A percentile compares a stretch with the other conserved stretches of the same genome.
These are phyloP conservation scores for Doryteuthis pealeii DNA, from an alignment of 1,140 invertebrate species.

Conservation along the genomic window DNA sequence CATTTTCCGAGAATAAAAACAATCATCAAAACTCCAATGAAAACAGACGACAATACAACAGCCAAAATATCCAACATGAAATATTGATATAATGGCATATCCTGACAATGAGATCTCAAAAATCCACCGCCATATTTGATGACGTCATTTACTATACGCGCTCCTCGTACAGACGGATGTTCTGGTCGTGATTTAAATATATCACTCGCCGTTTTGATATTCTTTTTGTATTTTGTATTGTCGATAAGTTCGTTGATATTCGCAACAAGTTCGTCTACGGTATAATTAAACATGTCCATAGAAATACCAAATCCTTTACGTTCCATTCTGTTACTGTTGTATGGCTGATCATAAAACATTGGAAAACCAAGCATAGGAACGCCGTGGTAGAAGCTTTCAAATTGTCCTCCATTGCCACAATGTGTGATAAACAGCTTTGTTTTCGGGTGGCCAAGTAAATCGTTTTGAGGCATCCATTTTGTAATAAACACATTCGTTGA, in stretches of 20 bases:
- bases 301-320: slow-evolving; percentile 50
- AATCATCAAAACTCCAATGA: too few relatives aligned
- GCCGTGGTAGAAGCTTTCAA: slow-evolving; percentile 73
- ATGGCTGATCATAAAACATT: slow-evolving; percentile 69
- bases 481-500: slow-evolving; percentile 70
- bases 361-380: slow-evolving; percentile 76
- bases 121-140: slow-evolving; percentile 18
- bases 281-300: slow-evolving; percentile 42
- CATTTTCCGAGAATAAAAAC: too few relatives aligned
- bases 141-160: slow-evolving; percentile 31
- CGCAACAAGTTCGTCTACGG: slow-evolving; percentile 34
- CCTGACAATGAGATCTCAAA: slow-evolving; percentile 18
- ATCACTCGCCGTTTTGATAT: slow-evolving; percentile 31
- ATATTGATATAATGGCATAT: slow-evolving; percentile 41
- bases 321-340: slow-evolving; percentile 56
- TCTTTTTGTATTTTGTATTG: slow-evolving; percentile 23
- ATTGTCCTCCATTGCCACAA: slow-evolving; percentile 73
- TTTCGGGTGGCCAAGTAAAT: slow-evolving; percentile 68
- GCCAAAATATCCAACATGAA: slow-evolving; percentile 35
- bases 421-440: slow-evolving; percentile 72
- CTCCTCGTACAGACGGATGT: slow-evolving; percentile 26
- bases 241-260: slow-evolving; percentile 33
- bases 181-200: slow-evolving; percentile 25
- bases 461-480: slow-evolving; percentile 80
- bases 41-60: not conserved